Conservation (phyloP, 2,113 vertebrate species). For the Alaudala cheleensis region DNA sequence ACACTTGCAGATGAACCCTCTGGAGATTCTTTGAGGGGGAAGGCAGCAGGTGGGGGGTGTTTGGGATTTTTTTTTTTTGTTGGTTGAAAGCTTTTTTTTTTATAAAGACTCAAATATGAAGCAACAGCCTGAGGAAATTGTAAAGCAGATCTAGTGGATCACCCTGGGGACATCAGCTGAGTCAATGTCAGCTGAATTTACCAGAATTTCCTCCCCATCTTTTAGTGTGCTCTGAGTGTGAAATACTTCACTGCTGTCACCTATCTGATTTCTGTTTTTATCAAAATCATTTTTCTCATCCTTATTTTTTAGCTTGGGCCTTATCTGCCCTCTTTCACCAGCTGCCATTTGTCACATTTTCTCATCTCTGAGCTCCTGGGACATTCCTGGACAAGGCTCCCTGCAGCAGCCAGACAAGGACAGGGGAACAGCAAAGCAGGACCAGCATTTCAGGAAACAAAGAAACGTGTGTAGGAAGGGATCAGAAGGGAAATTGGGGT, state of each 20-base stretch:
- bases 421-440: not conserved
- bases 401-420: not conserved
- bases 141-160: not conserved
- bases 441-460: not conserved
- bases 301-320: not conserved
- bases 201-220: not conserved
- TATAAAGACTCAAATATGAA: not conserved
- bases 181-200: not conserved
- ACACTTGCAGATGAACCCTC: not conserved
- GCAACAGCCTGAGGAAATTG: not conserved
- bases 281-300: not conserved
- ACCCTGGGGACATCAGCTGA: not conserved
- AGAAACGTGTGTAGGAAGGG: not conserved
- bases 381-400: not conserved
- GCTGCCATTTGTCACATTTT: not conserved
- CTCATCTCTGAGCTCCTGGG: not conserved
- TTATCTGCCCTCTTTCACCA: not conserved
- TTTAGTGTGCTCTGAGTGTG: not conserved
- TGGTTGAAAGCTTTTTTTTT: not conserved
- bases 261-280: not conserved
- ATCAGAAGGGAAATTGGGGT: not conserved
- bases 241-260: not conserved
- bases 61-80: not conserved
- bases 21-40: not conserved
- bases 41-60: rapidly evolving